These are phyloP conservation scores for Sinocyclocheilus grahami DNA, from an alignment of 2,113 vertebrate genomes.

Conservation along the genomic window DNA sequence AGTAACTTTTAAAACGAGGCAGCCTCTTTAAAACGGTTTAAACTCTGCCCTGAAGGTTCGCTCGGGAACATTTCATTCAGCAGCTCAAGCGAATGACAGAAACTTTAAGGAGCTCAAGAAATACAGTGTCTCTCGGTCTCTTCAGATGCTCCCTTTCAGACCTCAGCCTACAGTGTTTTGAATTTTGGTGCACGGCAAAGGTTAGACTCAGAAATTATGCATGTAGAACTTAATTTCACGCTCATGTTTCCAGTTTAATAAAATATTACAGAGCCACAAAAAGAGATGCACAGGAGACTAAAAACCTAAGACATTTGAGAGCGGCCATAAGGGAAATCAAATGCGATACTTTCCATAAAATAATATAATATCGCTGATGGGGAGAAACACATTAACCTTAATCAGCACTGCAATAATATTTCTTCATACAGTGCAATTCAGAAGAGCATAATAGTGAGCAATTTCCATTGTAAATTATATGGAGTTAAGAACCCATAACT, in stretches of 20 bases:
- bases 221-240: conserved; percentile 25
- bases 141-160: conserved; percentile 12
- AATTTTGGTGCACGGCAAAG: conserved; percentile 15
- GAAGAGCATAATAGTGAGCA: conserved; percentile 14
- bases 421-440: conserved; percentile 7
- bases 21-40: background rate
- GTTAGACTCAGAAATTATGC: conserved; percentile 13
- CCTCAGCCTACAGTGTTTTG: conserved; percentile 24
- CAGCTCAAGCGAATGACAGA: conserved; percentile 18
- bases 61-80: conserved; percentile 19
- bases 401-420: conserved; percentile 31
- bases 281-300: conserved; percentile 11
- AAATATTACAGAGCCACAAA: conserved; percentile 28
- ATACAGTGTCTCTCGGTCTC: conserved; percentile 3
- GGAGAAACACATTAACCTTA: conserved; percentile 29
- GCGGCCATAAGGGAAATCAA: conserved; percentile 21
- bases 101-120: conserved; percentile 28
- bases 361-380: conserved; percentile 28
- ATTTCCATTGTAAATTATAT: background rate
- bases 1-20: background rate
- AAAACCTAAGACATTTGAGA: conserved; percentile 5
- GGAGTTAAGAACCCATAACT: background rate
- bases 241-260: conserved; percentile 25
- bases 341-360: conserved; percentile 14
- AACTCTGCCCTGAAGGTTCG: background rate